Percentiles rank a stretch among this genome's conserved stretches.
phyloP scores from a whole-genome alignment of 2,888 invertebrate species.

The Deilephila porcellus region DNA sequence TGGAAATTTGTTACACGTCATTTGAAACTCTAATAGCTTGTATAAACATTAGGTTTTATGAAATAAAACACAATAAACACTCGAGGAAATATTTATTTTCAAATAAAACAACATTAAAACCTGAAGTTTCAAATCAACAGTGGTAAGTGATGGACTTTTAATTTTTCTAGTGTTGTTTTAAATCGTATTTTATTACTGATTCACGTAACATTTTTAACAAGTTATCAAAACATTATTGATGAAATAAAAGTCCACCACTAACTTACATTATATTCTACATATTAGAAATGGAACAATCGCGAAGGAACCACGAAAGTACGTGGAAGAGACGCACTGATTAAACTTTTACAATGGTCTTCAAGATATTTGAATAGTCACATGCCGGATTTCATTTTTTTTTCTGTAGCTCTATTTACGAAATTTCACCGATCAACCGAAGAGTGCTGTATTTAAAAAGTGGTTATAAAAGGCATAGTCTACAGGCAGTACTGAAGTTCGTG shows the following conservation, averaged over 20 bases:
- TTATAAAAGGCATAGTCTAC: too few species aligned
- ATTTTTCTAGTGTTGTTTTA: background rate
- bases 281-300: background rate
- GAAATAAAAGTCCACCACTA: background rate
- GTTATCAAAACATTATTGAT: too few species aligned
- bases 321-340: background rate
- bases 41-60: background rate
- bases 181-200: too few species aligned
- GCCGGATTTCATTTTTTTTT: too few species aligned
- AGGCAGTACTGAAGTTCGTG: too few species aligned
- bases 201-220: too few species aligned
- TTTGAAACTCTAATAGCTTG: background rate
- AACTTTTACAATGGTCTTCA: too few species aligned
- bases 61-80: conserved; percentile 23
- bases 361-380: too few species aligned
- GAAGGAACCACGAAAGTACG: background rate
- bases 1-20: too few species aligned
- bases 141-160: background rate
- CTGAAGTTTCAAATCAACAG: conserved; percentile 1
- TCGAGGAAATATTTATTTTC: conserved; percentile 26
- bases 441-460: too few species aligned
- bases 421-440: too few species aligned
- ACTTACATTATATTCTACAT: background rate
- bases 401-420: too few species aligned
- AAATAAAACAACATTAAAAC: conserved; percentile 20